Evolutionary conservation across 2,797 vertebrate genomes (phyloP).

Genomic region (Oreochromis mossambicus): DNA sequence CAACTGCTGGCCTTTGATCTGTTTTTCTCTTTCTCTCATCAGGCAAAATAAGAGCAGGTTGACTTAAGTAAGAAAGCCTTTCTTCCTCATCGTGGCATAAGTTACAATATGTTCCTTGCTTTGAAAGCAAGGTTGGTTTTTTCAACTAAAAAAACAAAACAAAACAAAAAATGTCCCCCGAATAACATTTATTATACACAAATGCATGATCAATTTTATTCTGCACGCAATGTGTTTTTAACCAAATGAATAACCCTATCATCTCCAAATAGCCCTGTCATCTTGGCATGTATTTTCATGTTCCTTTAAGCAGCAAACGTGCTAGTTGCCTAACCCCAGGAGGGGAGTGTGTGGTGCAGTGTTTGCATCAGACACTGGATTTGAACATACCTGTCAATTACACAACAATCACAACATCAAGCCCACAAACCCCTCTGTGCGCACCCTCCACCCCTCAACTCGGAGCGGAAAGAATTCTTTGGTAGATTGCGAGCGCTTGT

Average conservation of each 20-base stretch:
- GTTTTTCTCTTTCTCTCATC: background rate
- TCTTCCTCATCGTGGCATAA: background rate
- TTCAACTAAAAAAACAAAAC: background rate
- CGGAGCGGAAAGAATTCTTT: conserved; percentile 70
- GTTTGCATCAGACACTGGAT: conserved; percentile 38
- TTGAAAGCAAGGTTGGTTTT: background rate
- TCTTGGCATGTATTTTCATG: conserved; percentile 45
- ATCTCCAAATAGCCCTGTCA: conserved; percentile 28
- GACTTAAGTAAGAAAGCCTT: background rate
- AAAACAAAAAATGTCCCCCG: background rate
- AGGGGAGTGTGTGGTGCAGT: background rate
- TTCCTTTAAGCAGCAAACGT: background rate
- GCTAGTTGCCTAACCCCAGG: conserved; percentile 25
- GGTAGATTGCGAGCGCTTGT: conserved; percentile 50
- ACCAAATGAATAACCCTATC: conserved; percentile 18
- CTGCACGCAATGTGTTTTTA: conserved; percentile 8
- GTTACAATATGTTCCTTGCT: background rate
- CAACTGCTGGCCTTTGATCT: conserved; percentile 41
- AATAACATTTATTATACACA: background rate
- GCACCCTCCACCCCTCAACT: conserved; percentile 24
- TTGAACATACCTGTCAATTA: conserved; percentile 64
- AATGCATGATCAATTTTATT: conserved; percentile 10
- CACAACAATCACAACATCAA: conserved; percentile 52
- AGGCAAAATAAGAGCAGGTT: background rate
- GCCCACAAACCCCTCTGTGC: conserved; percentile 14